phyloP scores from a whole-genome alignment of 2,888 invertebrate species.

The Alsophila aescularia region DNA sequence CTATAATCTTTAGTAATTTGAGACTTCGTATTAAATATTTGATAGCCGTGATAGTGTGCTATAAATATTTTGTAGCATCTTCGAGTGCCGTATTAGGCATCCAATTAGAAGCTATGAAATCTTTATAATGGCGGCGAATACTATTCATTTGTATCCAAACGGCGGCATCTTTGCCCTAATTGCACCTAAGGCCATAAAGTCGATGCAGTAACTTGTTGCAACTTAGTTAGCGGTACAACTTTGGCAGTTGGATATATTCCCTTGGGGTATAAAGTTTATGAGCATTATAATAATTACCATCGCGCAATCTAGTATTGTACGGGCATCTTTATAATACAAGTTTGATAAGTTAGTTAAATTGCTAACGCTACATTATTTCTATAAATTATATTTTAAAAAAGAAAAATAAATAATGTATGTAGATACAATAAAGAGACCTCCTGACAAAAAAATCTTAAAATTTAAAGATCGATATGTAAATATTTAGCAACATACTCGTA shows the following conservation, averaged over 20 bases:
- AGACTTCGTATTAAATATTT: slow-evolving; percentile 20
- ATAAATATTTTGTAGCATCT: slow-evolving; percentile 31
- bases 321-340: no score
- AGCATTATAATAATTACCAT: slow-evolving; percentile 35
- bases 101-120: slow-evolving; percentile 67
- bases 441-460: no score
- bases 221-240: slow-evolving; percentile 59
- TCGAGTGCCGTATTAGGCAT: slow-evolving; percentile 53
- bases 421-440: no score
- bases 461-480: no score
- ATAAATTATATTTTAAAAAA: no score
- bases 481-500: no score
- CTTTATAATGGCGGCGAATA: slow-evolving; percentile 53
- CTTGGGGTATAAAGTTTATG: slow-evolving; percentile 38
- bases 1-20: background rate
- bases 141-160: slow-evolving; percentile 58
- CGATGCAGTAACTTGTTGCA: slow-evolving; percentile 60
- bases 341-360: no score
- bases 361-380: slow-evolving; percentile 11
- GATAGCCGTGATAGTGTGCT: slow-evolving; percentile 28
- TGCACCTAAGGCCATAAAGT: slow-evolving; percentile 63
- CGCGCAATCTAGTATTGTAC: slow-evolving; percentile 26
- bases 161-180: slow-evolving; percentile 71
- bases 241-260: slow-evolving; percentile 48
- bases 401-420: no score